These are phyloP conservation scores for Champsocephalus gunnari DNA, from an alignment of 2,797 vertebrate species.

Conservation along the genomic window DNA sequence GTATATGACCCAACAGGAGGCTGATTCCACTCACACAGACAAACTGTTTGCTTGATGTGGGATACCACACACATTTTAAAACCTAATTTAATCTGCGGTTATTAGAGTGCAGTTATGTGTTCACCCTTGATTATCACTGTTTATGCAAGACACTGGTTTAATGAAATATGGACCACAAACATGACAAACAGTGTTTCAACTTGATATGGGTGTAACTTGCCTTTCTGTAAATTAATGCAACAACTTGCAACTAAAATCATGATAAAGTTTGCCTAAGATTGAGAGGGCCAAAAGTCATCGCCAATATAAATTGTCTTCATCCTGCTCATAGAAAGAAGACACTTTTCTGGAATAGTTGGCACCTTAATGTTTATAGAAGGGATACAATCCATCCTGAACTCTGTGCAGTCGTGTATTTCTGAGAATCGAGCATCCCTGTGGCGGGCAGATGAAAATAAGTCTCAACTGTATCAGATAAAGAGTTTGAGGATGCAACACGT, in stretches of 20 bases:
- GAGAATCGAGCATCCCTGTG: constrained; percentile 4
- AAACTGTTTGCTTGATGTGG: constrained; percentile 36
- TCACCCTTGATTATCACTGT: constrained; percentile 10
- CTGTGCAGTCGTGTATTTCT: constrained; percentile 17
- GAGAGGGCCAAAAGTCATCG: background rate
- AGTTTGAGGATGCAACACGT: constrained; percentile 20
- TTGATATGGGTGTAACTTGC: background rate
- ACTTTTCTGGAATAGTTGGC: constrained; percentile 8
- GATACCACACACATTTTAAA: constrained; percentile 15
- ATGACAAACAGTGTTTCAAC: background rate
- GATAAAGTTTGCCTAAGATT: background rate
- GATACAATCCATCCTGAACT: constrained; percentile 51
- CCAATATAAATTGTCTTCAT: constrained; percentile 41
- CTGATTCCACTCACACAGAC: constrained; percentile 38
- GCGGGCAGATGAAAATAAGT: background rate
- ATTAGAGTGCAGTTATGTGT: constrained; percentile 2
- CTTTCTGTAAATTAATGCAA: constrained; percentile 1
- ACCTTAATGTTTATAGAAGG: constrained; percentile 45
- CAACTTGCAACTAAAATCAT: background rate
- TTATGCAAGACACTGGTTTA: constrained; percentile 22
- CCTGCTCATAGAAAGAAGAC: constrained; percentile 16
- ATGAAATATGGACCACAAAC: background rate
- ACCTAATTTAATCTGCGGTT: constrained; percentile 23
- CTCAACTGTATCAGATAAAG: constrained; percentile 12
- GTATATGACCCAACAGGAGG: constrained; percentile 49